A percentile compares a stretch with the other conserved stretches of the same genome.
Evolutionary conservation across 2,797 vertebrate species (phyloP).

Genomic region (Argya squamiceps): DNA sequence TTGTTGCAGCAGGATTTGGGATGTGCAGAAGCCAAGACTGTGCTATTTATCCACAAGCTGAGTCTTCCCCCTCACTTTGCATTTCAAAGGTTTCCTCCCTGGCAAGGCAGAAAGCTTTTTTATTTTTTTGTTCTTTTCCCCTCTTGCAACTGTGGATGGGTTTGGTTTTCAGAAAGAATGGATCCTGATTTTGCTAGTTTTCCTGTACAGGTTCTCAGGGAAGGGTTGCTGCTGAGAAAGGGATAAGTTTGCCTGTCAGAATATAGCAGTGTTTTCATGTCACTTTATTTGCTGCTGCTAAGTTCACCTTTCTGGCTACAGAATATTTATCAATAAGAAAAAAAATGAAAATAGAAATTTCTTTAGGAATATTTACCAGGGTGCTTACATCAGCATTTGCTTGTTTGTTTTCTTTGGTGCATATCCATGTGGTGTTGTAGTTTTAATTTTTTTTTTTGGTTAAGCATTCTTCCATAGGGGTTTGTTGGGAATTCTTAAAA

Average conservation of each 20-base stretch:
- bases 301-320: not conserved
- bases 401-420: not conserved
- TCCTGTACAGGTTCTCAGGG: not conserved
- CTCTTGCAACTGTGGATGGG: not conserved
- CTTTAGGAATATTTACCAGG: not conserved
- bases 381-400: not conserved
- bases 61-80: not conserved
- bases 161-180: not conserved
- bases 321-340: not conserved
- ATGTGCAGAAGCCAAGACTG: not conserved
- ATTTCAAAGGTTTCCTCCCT: not conserved
- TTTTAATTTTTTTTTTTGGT: not conserved
- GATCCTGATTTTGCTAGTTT: not conserved
- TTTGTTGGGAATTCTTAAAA: not conserved
- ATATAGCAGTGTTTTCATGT: not conserved
- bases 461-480: not conserved
- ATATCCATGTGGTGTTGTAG: not conserved
- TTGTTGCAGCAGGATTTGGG: not conserved
- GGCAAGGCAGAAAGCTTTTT: not conserved
- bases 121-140: not conserved
- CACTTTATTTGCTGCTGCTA: not conserved
- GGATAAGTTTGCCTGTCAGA: not conserved
- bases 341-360: not conserved
- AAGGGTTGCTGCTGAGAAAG: not conserved
- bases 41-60: not conserved